phyloP scores from a whole-genome alignment of 2,797 vertebrate species.

The Rousettus madagascariensis region DNA sequence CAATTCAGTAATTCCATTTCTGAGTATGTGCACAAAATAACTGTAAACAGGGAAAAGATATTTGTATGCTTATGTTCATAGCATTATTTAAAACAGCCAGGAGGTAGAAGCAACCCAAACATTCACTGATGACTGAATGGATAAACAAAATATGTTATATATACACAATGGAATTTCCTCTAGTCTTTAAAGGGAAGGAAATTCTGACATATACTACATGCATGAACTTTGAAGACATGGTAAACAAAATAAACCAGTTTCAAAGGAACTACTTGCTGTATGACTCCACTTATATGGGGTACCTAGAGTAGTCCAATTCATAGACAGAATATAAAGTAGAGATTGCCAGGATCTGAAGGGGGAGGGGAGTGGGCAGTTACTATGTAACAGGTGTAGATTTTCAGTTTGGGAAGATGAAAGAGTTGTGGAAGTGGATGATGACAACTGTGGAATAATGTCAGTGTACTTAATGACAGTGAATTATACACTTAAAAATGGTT shows the following conservation, averaged over 20 bases:
- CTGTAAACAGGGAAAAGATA: not conserved
- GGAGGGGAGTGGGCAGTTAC: not conserved
- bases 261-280: not conserved
- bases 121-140: not conserved
- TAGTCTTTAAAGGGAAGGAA: not conserved
- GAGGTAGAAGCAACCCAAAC: not conserved
- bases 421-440: not conserved
- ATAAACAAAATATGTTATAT: not conserved
- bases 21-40: no score
- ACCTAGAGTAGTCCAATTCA: not conserved
- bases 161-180: not conserved
- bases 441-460: not conserved
- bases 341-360: not conserved
- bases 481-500: not conserved
- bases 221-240: not conserved
- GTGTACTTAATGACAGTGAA: not conserved
- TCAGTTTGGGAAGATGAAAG: not conserved
- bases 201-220: not conserved
- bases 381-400: not conserved
- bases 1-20: no score
- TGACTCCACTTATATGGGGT: not conserved
- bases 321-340: not conserved
- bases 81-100: not conserved
- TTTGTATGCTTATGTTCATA: accelerated
- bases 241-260: not conserved